phyloP scores from a whole-genome alignment of 1,140 invertebrate genomes.

The Neodiprion lecontei region DNA sequence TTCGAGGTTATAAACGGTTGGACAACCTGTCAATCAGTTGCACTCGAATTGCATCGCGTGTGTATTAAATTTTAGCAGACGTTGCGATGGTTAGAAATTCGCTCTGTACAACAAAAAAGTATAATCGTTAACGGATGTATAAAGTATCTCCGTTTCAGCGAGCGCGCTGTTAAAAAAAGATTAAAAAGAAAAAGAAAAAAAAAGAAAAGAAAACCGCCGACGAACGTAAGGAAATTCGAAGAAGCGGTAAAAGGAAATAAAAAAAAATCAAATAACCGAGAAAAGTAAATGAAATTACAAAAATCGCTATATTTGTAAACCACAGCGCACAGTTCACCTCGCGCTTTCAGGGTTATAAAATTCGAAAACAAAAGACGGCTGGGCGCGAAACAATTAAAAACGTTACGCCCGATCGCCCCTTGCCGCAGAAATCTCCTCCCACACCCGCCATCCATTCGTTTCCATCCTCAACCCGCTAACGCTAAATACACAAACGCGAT shows the following conservation, averaged over 20 bases:
- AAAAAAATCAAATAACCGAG: not conserved
- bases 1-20: too few species aligned
- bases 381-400: slow-evolving; percentile 62
- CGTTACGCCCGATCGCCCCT: slow-evolving; percentile 59
- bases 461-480: slow-evolving; percentile 11
- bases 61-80: too few species aligned
- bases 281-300: not conserved
- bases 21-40: too few species aligned
- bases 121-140: too few species aligned
- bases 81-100: too few species aligned
- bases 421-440: slow-evolving; percentile 40
- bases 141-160: too few species aligned
- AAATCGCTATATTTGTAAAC: not conserved
- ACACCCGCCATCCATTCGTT: slow-evolving; percentile 22
- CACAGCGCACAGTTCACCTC: not conserved
- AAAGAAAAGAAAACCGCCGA: slow-evolving; percentile 24
- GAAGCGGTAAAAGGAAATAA: not conserved
- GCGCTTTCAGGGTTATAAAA: slow-evolving; percentile 58
- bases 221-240: not conserved
- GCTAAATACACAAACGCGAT: not conserved
- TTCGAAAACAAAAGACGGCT: slow-evolving; percentile 59
- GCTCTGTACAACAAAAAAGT: too few species aligned
- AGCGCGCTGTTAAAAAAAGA: too few species aligned
- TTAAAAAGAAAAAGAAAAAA: slow-evolving; percentile 18
- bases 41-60: too few species aligned